Conservation (phyloP, 2,113 vertebrate genomes). For the Oenanthe oenanthe region DNA sequence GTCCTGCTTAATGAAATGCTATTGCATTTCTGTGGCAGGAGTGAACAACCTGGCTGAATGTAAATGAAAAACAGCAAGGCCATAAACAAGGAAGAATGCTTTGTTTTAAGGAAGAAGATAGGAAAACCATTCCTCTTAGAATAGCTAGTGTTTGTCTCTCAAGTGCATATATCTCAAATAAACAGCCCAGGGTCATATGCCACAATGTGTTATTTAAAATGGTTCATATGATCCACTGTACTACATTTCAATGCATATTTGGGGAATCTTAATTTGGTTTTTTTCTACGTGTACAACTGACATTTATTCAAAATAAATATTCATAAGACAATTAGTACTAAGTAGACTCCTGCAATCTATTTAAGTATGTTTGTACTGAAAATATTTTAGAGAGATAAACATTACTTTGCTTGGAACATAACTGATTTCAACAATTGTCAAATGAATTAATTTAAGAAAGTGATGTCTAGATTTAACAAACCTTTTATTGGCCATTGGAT, state of each 20-base stretch:
- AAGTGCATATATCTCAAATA: neutral
- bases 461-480: neutral
- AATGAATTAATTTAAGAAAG: neutral
- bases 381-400: neutral
- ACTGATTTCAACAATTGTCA: neutral
- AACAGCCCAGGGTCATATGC: neutral
- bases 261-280: neutral
- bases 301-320: neutral
- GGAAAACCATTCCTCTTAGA: neutral
- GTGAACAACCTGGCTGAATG: neutral
- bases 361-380: neutral
- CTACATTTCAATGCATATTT: neutral
- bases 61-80: neutral
- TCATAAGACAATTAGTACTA: neutral
- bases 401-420: neutral
- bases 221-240: neutral
- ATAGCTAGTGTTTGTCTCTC: neutral
- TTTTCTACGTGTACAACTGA: neutral
- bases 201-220: neutral
- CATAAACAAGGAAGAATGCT: neutral
- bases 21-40: neutral
- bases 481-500: neutral
- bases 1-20: neutral
- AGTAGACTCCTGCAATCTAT: neutral
- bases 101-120: neutral